These are phyloP conservation scores for Cichladusa arquata DNA, from an alignment of 2,113 vertebrate species.

Conservation along the genomic window DNA sequence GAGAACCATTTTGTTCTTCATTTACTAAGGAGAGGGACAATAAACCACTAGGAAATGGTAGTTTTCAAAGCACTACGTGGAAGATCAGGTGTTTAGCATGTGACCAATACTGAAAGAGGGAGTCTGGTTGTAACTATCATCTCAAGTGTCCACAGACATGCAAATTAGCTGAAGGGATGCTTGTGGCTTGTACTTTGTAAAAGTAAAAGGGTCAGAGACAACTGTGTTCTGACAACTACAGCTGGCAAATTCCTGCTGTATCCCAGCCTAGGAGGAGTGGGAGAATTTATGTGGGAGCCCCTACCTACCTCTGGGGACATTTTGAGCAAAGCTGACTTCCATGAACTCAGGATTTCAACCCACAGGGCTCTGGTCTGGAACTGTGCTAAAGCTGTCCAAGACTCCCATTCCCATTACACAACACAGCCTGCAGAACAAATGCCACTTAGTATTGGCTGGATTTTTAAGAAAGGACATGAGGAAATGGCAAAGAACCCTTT, in stretches of 20 bases:
- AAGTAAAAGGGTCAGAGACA: neutral
- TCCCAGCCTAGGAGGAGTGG: neutral
- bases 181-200: neutral
- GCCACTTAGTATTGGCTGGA: neutral
- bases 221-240: neutral
- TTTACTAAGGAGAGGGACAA: neutral
- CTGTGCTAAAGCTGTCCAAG: neutral
- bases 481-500: neutral
- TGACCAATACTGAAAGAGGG: neutral
- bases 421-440: neutral
- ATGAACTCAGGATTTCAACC: neutral
- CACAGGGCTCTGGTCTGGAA: neutral
- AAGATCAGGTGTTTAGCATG: neutral
- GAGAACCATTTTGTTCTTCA: neutral
- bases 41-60: neutral
- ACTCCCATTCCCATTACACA: neutral
- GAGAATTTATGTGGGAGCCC: neutral
- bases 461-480: neutral
- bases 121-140: neutral
- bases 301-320: neutral
- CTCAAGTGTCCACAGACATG: neutral
- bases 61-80: neutral
- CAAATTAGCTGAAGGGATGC: neutral
- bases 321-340: neutral
- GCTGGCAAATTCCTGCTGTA: neutral